Evolutionary conservation across 2,797 vertebrate genomes (phyloP).

Genomic region (Zenarchopterus dispar): DNA sequence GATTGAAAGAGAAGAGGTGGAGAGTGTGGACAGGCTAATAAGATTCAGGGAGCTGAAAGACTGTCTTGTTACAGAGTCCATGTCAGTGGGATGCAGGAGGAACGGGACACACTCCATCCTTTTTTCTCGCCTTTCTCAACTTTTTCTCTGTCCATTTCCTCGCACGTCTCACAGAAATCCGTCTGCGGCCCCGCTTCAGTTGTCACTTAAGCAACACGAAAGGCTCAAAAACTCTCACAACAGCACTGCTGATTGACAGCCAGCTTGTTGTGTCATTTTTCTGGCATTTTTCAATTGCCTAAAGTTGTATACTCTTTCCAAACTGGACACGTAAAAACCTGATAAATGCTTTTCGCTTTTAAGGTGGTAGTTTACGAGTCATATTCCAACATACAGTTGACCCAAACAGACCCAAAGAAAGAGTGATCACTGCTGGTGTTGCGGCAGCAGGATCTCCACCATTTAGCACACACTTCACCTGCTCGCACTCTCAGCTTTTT

Average conservation of each 20-base stretch:
- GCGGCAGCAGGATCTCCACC: not conserved
- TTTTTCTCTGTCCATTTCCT: not conserved
- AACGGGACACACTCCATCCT: conserved; percentile 28
- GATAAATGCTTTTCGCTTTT: not conserved
- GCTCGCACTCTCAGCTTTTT: not conserved
- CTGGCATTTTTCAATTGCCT: too few species aligned
- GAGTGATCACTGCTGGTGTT: not conserved
- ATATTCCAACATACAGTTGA: not conserved
- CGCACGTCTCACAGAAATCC: conserved; percentile 20
- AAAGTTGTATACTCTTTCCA: too few species aligned
- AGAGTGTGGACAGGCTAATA: conserved; percentile 52
- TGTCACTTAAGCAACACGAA: conserved; percentile 45
- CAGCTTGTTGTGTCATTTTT: conserved; percentile 32
- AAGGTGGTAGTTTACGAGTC: not conserved
- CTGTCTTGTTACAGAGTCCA: conserved; percentile 44
- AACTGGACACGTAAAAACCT: not conserved
- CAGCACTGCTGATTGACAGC: conserved; percentile 42
- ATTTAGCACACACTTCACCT: not conserved
- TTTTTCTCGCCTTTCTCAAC: conserved; percentile 20
- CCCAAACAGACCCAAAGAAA: not conserved
- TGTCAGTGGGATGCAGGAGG: conserved; percentile 51
- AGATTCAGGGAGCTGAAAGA: conserved; percentile 54
- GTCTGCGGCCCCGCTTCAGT: conserved; percentile 34
- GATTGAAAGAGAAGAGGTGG: conserved; percentile 49
- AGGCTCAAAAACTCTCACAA: conserved; percentile 34